Evolutionary conservation across 2,113 vertebrate species (phyloP).

Genomic region (Illadopsis cleaveri): DNA sequence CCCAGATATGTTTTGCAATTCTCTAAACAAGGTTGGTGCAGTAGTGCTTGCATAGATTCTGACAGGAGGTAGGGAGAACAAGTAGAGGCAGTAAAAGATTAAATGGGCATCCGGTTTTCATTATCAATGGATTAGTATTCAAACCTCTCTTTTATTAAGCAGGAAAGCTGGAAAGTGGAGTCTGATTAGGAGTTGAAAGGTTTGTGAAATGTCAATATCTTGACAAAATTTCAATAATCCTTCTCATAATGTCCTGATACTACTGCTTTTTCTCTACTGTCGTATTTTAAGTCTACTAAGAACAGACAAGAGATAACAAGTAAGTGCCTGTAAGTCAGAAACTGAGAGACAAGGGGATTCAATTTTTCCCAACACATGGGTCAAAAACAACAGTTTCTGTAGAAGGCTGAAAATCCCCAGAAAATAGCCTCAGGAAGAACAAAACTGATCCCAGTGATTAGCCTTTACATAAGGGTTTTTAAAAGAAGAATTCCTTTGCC

Average conservation of each 20-base stretch:
- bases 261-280: not conserved
- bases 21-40: not conserved
- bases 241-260: not conserved
- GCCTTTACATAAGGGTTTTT: not conserved
- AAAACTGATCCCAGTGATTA: not conserved
- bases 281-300: not conserved
- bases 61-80: not conserved
- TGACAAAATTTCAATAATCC: not conserved
- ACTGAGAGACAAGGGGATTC: not conserved
- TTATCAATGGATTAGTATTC: slow-evolving; percentile 1
- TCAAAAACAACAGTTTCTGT: not conserved
- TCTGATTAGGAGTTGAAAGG: slow-evolving; percentile 10
- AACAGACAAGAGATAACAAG: not conserved
- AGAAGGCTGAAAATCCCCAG: not conserved
- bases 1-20: not conserved
- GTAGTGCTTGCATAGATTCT: not conserved
- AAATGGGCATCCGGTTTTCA: not conserved
- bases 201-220: not conserved
- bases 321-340: not conserved
- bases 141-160: slow-evolving; percentile 5
- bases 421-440: not conserved
- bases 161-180: not conserved
- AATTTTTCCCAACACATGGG: not conserved
- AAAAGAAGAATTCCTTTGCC: not conserved
- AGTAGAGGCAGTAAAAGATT: not conserved